These are phyloP conservation scores for Polylopha cassiicola DNA, from an alignment of 2,888 invertebrate genomes.

Conservation along the genomic window DNA sequence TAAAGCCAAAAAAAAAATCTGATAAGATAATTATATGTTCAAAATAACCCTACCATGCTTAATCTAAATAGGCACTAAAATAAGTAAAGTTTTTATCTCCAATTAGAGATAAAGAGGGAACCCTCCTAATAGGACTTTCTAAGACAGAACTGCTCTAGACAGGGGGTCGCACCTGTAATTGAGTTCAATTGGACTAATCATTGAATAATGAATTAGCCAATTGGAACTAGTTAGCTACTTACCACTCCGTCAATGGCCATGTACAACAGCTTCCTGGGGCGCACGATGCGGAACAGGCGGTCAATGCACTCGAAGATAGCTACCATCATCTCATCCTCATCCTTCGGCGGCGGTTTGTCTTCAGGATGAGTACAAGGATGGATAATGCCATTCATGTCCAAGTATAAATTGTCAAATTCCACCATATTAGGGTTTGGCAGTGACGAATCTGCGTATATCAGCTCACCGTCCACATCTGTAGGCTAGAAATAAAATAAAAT, in stretches of 20 bases:
- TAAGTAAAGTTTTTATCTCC: too few species aligned
- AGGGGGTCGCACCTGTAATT: too few species aligned
- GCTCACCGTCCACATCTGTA: constrained; percentile 84
- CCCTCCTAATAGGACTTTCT: too few species aligned
- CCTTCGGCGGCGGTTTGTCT: constrained; percentile 96
- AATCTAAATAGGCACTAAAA: too few species aligned
- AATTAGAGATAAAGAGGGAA: too few species aligned
- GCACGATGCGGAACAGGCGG: constrained; percentile 92
- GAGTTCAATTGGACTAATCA: too few species aligned
- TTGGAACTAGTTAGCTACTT: too few species aligned
- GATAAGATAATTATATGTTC: too few species aligned
- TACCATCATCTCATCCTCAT: constrained; percentile 99
- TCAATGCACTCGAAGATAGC: constrained; percentile 99
- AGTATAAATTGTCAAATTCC: constrained; percentile 98
- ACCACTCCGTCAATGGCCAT: constrained; percentile 99
- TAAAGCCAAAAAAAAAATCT: too few species aligned
- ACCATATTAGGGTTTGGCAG: constrained; percentile 96
- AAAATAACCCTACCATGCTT: too few species aligned
- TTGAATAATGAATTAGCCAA: too few species aligned
- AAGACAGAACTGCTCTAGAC: too few species aligned
- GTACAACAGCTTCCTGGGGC: constrained; percentile 94
- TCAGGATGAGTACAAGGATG: constrained; percentile 99
- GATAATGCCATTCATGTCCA: constrained; percentile 99
- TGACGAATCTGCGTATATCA: constrained; percentile 87
- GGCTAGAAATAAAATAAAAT: constrained; percentile 72